Conservation (phyloP, 2,113 vertebrate genomes). For the Coregonus clupeaformis region DNA sequence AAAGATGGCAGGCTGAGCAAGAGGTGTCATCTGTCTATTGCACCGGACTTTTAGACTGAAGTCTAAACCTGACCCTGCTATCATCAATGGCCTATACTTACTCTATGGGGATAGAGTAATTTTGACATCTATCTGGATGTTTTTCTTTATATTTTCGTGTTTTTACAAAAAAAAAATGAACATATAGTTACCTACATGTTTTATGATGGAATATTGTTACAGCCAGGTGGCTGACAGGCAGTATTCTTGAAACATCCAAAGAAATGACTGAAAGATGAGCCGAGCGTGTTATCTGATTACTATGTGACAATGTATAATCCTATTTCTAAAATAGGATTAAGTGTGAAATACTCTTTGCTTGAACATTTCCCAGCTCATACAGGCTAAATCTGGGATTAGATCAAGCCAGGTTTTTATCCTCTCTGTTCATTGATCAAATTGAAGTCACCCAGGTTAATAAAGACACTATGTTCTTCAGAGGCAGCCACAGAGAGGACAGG, state of each 20-base stretch:
- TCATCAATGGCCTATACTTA: background rate
- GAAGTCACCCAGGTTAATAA: no score
- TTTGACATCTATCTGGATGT: no score
- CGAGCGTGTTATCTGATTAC: conserved; percentile 56
- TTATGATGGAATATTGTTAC: background rate
- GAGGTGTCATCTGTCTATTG: background rate
- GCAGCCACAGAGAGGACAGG: no score
- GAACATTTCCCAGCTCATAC: conserved; percentile 43
- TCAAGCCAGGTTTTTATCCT: conserved; percentile 46
- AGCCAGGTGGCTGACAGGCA: no score
- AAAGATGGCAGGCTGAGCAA: background rate
- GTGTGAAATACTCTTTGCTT: conserved; percentile 69
- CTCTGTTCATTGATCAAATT: conserved; percentile 17
- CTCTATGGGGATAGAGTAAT: background rate
- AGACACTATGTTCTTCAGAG: no score
- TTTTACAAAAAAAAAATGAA: no score
- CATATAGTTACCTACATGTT: background rate
- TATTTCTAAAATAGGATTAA: conserved; percentile 59
- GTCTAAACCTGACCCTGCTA: background rate
- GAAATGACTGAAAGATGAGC: conserved; percentile 21
- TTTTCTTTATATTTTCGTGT: no score
- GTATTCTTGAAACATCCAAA: background rate
- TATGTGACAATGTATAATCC: conserved; percentile 63
- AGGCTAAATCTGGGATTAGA: conserved; percentile 70
- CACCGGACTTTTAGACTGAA: background rate